Evolutionary conservation across 1,140 invertebrate genomes (phyloP).

Genomic region (Neelides sp.): DNA sequence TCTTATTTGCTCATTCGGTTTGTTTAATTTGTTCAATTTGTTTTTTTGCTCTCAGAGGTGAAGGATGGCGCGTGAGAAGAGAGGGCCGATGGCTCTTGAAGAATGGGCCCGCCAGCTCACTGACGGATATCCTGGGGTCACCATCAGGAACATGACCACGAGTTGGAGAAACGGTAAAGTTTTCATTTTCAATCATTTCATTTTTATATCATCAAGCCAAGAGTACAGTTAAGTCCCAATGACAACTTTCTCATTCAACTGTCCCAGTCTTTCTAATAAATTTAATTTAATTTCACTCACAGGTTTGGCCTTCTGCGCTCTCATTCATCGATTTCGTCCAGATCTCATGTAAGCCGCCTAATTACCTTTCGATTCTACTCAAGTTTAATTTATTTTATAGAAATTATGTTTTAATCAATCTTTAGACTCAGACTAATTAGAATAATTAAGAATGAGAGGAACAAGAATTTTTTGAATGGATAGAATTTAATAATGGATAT

Average conservation of each 20-base stretch:
- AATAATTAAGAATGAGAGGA: neutral
- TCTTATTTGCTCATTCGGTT: too few species aligned
- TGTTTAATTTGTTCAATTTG: neutral
- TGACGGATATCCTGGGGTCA: conserved; percentile 74
- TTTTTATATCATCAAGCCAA: too few species aligned
- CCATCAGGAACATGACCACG: conserved; percentile 80
- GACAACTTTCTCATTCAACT: too few species aligned
- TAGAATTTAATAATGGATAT: neutral
- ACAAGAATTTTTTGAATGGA: neutral
- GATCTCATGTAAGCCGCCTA: conserved; percentile 80
- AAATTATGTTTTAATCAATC: neutral
- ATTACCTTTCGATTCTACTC: conserved; percentile 5
- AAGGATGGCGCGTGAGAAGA: conserved; percentile 11
- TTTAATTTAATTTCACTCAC: too few species aligned
- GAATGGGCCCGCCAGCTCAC: conserved; percentile 75
- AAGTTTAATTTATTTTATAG: neutral
- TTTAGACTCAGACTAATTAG: neutral
- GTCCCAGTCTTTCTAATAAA: too few species aligned
- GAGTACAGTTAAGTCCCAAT: too few species aligned
- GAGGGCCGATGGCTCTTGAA: conserved; percentile 36
- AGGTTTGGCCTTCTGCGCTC: conserved; percentile 92
- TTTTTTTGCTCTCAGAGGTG: neutral
- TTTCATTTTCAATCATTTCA: too few species aligned
- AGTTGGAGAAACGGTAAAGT: conserved; percentile 81
- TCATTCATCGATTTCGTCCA: conserved; percentile 89